phyloP scores from a whole-genome alignment of 1,140 invertebrate genomes.

The Hormaphis cornu region DNA sequence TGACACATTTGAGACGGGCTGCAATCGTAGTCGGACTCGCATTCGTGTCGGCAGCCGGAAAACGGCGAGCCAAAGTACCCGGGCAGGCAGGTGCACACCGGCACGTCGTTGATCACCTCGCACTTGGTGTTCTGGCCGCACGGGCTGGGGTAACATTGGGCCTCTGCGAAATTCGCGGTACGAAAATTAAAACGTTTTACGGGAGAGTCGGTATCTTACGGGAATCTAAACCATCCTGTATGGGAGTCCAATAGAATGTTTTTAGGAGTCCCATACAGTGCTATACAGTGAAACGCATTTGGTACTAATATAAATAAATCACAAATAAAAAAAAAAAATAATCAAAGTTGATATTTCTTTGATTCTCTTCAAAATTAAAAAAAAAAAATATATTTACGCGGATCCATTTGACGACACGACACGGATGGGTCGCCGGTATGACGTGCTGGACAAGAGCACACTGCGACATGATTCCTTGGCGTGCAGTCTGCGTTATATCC shows the following conservation, averaged over 20 bases:
- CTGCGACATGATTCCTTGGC: slow-evolving; percentile 42
- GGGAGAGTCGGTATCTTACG: background rate
- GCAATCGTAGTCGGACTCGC: slow-evolving; percentile 66
- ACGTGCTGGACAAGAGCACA: slow-evolving; percentile 41
- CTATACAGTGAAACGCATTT: no score
- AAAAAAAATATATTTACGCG: slow-evolving; percentile 45
- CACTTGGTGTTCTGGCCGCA: slow-evolving; percentile 72
- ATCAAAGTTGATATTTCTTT: no score
- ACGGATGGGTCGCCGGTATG: slow-evolving; percentile 48
- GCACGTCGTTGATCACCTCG: slow-evolving; percentile 60
- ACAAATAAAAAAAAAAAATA: no score
- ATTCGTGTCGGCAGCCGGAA: slow-evolving; percentile 64
- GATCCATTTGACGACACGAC: slow-evolving; percentile 52
- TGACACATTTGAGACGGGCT: slow-evolving; percentile 58
- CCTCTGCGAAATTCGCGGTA: slow-evolving; percentile 48
- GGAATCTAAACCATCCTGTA: no score
- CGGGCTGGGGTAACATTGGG: slow-evolving; percentile 66
- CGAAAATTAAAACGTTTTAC: background rate
- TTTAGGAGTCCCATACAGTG: no score
- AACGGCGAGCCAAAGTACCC: slow-evolving; percentile 64
- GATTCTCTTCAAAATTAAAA: background rate
- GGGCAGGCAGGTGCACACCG: slow-evolving; percentile 64
- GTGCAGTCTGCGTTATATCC: slow-evolving; percentile 44
- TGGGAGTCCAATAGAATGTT: no score
- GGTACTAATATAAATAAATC: no score